Base-by-base conservation (phyloP, 2,113 vertebrate species). In the Gorsachius goisagi region DNA sequence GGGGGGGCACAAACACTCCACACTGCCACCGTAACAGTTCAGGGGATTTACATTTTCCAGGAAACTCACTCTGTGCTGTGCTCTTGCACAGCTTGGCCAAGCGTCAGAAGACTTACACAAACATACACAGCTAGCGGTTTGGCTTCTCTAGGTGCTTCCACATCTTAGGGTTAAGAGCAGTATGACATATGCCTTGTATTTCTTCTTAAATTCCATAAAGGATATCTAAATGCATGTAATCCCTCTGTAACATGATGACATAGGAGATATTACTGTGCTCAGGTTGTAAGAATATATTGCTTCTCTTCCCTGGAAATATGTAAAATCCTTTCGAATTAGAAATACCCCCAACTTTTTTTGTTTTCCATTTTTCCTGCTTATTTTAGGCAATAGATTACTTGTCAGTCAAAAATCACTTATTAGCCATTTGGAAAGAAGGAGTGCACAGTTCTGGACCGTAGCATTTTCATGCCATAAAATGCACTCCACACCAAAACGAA, bases 291-390 rank as follows among this genome's bases (percentile, higher is more conserved):
- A 88, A 72, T 50, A 56, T 78, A 84, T 83, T 94, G 62, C 66
- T 83, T 90, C 66, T 94, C 62, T 89, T 96, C 66, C 47, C 23
- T 73, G 63, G 52, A 85, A 90, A 90, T 35, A 90, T 18, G 10
- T 86, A 58, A 96, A 91, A 97, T 50, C 49, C 59, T 84, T 90
- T 81, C 80, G 56, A 96, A 89, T 59, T 82, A 89, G 60, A 96
- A 96, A 93, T 60, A 73, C 2, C 4, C 5, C 11, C 17, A 17
- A 17, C 11, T 9, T 32, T 49, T 49, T 64, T 26, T 14, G 59
- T 27, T 12, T 39, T 28, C 27, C 5, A 18, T 37, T 64, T 63
- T 78, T 81, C 20, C 5, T 64, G 69, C 12, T 62, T 84, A 37
- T 53, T 91, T 95, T 63, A 89, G 37, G 21, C 60, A 92, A 44